Base-by-base conservation (phyloP, 2,888 invertebrate genomes). In the Odontothrips loti region DNA sequence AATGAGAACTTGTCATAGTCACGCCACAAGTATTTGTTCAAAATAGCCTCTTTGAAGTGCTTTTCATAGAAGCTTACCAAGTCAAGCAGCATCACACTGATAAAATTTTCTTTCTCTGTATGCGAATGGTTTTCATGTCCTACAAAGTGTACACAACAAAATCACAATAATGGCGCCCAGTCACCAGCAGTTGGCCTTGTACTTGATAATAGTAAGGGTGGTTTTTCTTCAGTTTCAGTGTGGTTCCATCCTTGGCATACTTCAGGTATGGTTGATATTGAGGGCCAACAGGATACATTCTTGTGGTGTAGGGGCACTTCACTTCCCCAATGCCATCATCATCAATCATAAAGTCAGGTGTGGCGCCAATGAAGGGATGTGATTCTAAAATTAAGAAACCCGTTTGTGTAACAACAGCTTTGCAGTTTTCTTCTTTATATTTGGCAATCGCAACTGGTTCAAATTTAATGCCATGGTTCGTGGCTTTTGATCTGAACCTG, bases 171-270 rank as follows among this genome's bases (percentile, higher is more conserved):
- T 51, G n/a, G 27, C 81, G n/a, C 17, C 68, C 63, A 58, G 81
- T 81, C n/a, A 80, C 80, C 47, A 79, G 80, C n/a, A 82, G 79
- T 27, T 82, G 82, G 9, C 82, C 82, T 43, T 82, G 81, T 27
- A 82, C 79, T 75, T 82, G 82, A 75, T 82, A 81, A 63, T 80
- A 80, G 17, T 43, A 12, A 17, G n/a, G n/a, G n/a, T 58, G 51
- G 15, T 63, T 20, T 20, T 63, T 20, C 20, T 63, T 63, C 63
- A 63, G 63, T 17, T 63, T 63, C 20, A 79, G 27, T 81, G 80
- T 78, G 48, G 79, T 47, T 79, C 78, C 48, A 15, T 79, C 79
- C 68, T 79, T 11, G 68, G 47, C 17, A 68, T 47, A 47, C 75
- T n/a, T 80, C 20, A 63, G 63, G 20, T 63, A 63, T 17, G 63